phyloP scores from a whole-genome alignment of 2,797 vertebrate genomes.

The Anas acuta region DNA sequence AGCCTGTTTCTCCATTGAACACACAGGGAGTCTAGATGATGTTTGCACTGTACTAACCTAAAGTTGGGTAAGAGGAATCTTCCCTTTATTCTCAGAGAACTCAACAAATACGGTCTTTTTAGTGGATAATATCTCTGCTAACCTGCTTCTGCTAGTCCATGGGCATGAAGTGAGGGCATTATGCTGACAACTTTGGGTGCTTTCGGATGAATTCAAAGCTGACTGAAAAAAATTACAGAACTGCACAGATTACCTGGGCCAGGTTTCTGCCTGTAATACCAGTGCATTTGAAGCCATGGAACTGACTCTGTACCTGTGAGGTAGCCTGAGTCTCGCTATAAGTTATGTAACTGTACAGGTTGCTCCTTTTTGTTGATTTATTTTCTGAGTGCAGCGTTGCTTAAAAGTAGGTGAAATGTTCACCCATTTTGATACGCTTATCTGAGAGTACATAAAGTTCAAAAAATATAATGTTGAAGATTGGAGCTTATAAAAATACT shows the following conservation, averaged over 20 bases:
- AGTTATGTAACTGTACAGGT: accelerated
- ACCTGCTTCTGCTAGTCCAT: not conserved
- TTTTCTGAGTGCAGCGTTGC: not conserved
- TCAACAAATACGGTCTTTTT: not conserved
- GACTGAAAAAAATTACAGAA: not conserved
- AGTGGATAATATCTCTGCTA: not conserved
- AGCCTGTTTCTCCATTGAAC: not conserved
- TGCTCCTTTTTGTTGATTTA: not conserved
- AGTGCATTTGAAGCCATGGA: not conserved
- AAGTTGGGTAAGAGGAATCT: not conserved
- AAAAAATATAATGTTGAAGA: not conserved
- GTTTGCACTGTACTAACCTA: not conserved
- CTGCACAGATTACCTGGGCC: not conserved
- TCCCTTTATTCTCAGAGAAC: not conserved
- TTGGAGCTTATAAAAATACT: not conserved
- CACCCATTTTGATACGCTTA: not conserved
- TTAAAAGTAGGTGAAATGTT: not conserved
- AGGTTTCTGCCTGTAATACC: not conserved
- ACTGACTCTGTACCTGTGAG: not conserved
- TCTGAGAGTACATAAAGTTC: not conserved
- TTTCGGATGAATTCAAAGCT: not conserved
- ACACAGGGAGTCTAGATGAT: not conserved
- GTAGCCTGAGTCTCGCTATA: not conserved
- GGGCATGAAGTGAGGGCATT: not conserved
- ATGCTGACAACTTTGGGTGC: not conserved